A percentile compares a stretch with the other conserved stretches of the same genome.
phyloP scores from a whole-genome alignment of 2,888 invertebrate genomes.

The Oxystoma pomonae region DNA sequence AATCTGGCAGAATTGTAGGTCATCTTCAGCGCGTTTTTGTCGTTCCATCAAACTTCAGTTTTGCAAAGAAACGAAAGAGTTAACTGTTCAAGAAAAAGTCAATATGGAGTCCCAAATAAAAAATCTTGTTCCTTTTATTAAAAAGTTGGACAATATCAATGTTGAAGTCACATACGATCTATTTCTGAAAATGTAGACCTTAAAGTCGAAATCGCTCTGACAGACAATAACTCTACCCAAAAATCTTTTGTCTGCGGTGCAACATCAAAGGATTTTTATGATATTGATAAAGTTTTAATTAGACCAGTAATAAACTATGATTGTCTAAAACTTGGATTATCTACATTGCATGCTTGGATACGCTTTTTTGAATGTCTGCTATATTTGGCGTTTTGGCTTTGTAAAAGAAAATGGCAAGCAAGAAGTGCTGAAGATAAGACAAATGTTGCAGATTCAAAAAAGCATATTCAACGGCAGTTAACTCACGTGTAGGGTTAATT shows the following conservation, averaged over 20 bases:
- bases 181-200: neutral
- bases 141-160: neutral
- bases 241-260: conserved; percentile 1
- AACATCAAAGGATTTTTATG: neutral
- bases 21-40: neutral
- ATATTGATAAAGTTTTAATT: neutral
- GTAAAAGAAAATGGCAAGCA: conserved; percentile 8
- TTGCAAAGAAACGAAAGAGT: neutral
- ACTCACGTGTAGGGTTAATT: conserved; percentile 7
- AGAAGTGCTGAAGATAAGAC: conserved; percentile 5
- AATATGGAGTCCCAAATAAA: neutral
- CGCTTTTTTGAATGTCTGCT: conserved; percentile 1
- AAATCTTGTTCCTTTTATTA: neutral
- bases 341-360: conserved; percentile 9
- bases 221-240: neutral
- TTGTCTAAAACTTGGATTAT: conserved; percentile 4
- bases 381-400: neutral
- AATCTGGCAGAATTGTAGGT: neutral
- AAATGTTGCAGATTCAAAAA: conserved; percentile 9
- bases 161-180: neutral
- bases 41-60: neutral
- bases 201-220: neutral
- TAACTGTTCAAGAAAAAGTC: too few species aligned
- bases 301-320: neutral
- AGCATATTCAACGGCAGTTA: conserved; percentile 2